A percentile compares a stretch with the other conserved stretches of the same genome.
Evolutionary conservation across 2,113 vertebrate genomes (phyloP).

Genomic region (Plotosus lineatus): DNA sequence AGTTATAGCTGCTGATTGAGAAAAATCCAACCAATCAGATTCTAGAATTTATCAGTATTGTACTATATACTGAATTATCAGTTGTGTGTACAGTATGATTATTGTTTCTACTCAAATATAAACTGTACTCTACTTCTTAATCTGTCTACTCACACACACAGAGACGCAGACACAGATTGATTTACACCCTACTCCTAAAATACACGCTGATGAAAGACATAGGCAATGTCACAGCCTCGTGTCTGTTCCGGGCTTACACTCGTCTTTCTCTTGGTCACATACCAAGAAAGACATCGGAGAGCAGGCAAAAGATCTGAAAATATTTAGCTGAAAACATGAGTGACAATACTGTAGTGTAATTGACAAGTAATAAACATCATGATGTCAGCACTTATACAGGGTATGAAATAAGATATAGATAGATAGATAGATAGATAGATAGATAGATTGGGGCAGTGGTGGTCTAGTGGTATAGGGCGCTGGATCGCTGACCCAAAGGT

Average conservation of each 20-base stretch:
- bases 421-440: no score
- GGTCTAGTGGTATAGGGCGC: no score
- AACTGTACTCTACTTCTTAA: not conserved
- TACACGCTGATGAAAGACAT: conserved; percentile 65
- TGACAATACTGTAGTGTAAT: not conserved
- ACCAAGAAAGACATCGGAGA: not conserved
- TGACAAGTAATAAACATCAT: not conserved
- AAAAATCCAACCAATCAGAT: not conserved
- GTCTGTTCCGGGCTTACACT: conserved; percentile 43
- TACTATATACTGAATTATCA: not conserved
- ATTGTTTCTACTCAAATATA: not conserved
- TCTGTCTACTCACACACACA: not conserved
- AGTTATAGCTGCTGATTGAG: not conserved
- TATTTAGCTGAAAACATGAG: not conserved
- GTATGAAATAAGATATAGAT: no score
- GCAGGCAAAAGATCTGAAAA: not conserved
- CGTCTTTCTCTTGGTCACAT: conserved; percentile 12
- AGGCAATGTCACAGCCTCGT: conserved; percentile 60
- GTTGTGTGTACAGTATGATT: not conserved
- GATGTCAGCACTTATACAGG: not conserved
- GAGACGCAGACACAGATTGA: conserved; percentile 24
- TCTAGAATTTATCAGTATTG: not conserved
- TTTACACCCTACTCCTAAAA: conserved; percentile 67
- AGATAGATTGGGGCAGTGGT: no score
- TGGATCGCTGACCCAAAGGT: no score